phyloP scores from a whole-genome alignment of 2,888 invertebrate genomes.

The Melanargia galathea region DNA sequence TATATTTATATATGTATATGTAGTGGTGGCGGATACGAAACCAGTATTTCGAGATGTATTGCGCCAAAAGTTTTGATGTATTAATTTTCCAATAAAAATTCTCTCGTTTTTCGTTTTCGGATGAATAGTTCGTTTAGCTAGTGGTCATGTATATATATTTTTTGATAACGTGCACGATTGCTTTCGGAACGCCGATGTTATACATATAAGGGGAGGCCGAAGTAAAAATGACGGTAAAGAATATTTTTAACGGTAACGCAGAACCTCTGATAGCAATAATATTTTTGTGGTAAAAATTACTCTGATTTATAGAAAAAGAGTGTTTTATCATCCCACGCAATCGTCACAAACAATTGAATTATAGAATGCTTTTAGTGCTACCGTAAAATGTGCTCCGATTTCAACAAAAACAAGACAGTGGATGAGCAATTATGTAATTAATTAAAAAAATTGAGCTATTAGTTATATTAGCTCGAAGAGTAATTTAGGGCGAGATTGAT shows the following conservation, averaged over 20 bases:
- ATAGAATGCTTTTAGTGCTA: slow-evolving; percentile 70
- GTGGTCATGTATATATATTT: slow-evolving; percentile 81
- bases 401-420: slow-evolving; percentile 34
- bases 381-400: slow-evolving; percentile 58
- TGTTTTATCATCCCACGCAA: slow-evolving; percentile 73
- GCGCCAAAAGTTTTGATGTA: slow-evolving; percentile 82
- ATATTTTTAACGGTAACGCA: slow-evolving; percentile 73
- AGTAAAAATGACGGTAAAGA: slow-evolving; percentile 48
- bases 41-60: slow-evolving; percentile 80
- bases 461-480: slow-evolving; percentile 30
- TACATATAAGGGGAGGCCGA: slow-evolving; percentile 48
- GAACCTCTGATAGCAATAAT: slow-evolving; percentile 78
- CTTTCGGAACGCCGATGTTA: slow-evolving; percentile 66
- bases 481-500: slow-evolving; percentile 27
- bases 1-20: slow-evolving; percentile 83
- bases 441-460: slow-evolving; percentile 33
- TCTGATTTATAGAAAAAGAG: slow-evolving; percentile 66
- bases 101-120: slow-evolving; percentile 62
- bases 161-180: slow-evolving; percentile 78
- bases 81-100: slow-evolving; percentile 76
- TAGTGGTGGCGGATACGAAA: slow-evolving; percentile 78
- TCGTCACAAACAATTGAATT: slow-evolving; percentile 65
- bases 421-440: slow-evolving; percentile 35
- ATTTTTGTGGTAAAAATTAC: slow-evolving; percentile 73
- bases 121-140: slow-evolving; percentile 78